Percentiles rank a stretch among this genome's conserved stretches.
phyloP scores from a whole-genome alignment of 2,888 invertebrate species.

The Cephalotes varians region DNA sequence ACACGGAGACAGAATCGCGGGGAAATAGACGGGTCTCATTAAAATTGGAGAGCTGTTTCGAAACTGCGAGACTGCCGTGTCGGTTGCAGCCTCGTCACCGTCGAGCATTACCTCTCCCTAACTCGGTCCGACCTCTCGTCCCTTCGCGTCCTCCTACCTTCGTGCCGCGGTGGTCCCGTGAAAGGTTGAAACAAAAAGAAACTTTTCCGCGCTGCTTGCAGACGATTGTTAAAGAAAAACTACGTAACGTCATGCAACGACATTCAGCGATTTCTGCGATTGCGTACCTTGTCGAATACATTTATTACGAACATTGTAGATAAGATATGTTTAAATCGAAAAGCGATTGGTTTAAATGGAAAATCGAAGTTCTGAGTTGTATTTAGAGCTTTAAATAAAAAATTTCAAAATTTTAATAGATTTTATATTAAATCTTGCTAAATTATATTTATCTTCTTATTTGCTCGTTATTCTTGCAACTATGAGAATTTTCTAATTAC shows the following conservation, averaged over 20 bases:
- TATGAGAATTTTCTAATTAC: neutral
- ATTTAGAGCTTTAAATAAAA: neutral
- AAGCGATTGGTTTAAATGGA: neutral
- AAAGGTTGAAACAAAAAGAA: slow-evolving; percentile 60
- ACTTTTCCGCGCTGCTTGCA: slow-evolving; percentile 60
- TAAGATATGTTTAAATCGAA: neutral
- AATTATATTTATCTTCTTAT: neutral
- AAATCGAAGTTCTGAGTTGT: neutral
- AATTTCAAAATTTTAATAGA: neutral
- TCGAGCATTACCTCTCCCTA: slow-evolving; percentile 74
- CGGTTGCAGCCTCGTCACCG: slow-evolving; percentile 81
- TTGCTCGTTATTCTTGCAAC: neutral
- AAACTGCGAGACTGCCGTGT: slow-evolving; percentile 84
- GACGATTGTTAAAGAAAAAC: slow-evolving; percentile 36
- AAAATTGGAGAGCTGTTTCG: slow-evolving; percentile 85
- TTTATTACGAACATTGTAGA: neutral
- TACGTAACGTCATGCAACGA: neutral
- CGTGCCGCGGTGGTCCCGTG: slow-evolving; percentile 45
- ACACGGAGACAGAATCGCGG: slow-evolving; percentile 82
- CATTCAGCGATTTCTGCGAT: neutral
- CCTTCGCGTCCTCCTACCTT: slow-evolving; percentile 7
- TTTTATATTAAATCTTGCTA: neutral
- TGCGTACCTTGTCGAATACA: neutral
- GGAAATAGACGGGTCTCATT: slow-evolving; percentile 85
- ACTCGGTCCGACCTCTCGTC: slow-evolving; percentile 56